Base-by-base conservation (phyloP, 2,113 vertebrate species). In the Leucopternis melanops region DNA sequence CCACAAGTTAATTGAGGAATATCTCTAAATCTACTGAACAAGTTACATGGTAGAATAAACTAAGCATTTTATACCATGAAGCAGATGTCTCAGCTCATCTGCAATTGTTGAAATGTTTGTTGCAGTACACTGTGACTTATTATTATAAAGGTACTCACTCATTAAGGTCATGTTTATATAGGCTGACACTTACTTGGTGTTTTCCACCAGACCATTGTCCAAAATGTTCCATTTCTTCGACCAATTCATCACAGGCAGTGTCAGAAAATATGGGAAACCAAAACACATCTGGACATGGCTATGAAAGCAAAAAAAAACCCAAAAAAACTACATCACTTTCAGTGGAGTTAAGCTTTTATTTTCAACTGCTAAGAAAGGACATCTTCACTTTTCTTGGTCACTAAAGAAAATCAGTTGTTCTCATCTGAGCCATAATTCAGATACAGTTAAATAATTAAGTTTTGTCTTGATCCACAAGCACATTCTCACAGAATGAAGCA, bases 251-350 rank as follows among this genome's bases (percentile, higher is more conserved):
- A 96, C 99, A 99, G 73, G 98, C 98, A 70, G 98, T 86, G 73
- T 98, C 98, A 45, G 99, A 98, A 97, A 99, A 98, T 94, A 99
- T 98, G 16, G 99, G 99, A 96, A 99, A 99, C 99, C 99, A 99
- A 97, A 99, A 99, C 31, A 99, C 99, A 98, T 99, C 99, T 95
- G 99, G 99, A 96, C 99, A 99, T 4, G 99, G 99, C 99, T 99
- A 96, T 40, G 97, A 97, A 20, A 87, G 9, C 67, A 14, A 78
- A 83, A 38, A 97, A 81, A 8, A 94, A 14, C 85, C 8, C 40
- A 86, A 25, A 57, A 67, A 18, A 55, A 21, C 16, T 36, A 45
- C 3, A 29, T 9, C 21, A 40, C 29, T 67, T 20, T 85, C 42
- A 94, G 49, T 45, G 10, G 19, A 81, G 47, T 26, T 85, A 52